Evolutionary conservation across 2,113 vertebrate genomes (phyloP), one percentile per base, ranked within the genome.

Genomic region (Lipophrys pholis): DNA sequence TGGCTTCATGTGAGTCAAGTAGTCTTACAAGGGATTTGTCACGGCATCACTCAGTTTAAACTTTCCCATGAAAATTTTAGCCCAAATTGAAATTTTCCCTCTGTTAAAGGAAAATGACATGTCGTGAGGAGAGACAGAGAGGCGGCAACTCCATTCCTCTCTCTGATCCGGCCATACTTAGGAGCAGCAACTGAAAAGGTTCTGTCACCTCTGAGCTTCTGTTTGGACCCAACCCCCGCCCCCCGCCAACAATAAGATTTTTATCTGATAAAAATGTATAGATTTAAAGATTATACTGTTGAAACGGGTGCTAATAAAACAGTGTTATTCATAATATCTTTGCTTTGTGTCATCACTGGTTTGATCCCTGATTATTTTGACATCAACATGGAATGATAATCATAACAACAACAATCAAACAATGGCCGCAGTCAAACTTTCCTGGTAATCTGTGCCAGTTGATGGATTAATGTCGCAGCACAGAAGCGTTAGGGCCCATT

Each of bases 401-500:
- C 45, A 67, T 52, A 39, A 51, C 11, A 39, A 30, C 53, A 35
- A 11, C 40, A 45, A 9, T 15, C 50, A 69, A 64, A 71, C 69
- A 60, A 59, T 43, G 41, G 53, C 9, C 2, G 45, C 68, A 64
- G 72, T 73, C 62, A 39, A 79, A 82, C 61, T 78, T 80, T 71
- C 21, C 62, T 17, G 11, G 60, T 70, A 78, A 74, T 85, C 80
- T 54, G 65, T 43, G 72, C 62, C 80, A 58, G 72, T 40, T 58
- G 74, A 74, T 49, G 73, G 82, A 63, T 80, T 84, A 69, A 59
- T 36, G 56, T 12, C 12, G 43, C 65, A 45, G 82, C 70, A 7
- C 42, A 46, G 81, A 81, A 58, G 74, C 83, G 76, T 78, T 78
- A 78, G 70, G 76, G 64, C 45, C 67, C 69, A 41, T 78, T 74